A percentile compares a stretch with the other conserved stretches of the same genome.
Evolutionary conservation across 1,140 invertebrate species (phyloP).

Genomic region (Drosophila sechellia): DNA sequence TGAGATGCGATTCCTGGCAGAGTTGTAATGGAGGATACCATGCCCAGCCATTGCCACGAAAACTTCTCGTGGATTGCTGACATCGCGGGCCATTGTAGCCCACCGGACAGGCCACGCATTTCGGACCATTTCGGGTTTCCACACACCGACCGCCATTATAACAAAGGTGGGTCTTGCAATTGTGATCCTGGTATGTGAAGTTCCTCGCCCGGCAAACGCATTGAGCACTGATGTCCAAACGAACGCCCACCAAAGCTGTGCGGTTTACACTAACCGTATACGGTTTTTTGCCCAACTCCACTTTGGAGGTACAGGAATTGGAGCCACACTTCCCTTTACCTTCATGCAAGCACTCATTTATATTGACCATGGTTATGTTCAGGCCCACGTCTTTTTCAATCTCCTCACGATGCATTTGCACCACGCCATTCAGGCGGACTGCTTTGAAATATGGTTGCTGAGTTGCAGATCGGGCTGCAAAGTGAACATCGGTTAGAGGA

Average conservation of each 20-base stretch:
- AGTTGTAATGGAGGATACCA: slow-evolving; percentile 89
- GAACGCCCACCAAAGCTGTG: slow-evolving; percentile 88
- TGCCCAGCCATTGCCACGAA: slow-evolving; percentile 88
- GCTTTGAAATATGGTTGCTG: slow-evolving; percentile 89
- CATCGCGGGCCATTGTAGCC: slow-evolving; percentile 89
- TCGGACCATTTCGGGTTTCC: slow-evolving; percentile 86
- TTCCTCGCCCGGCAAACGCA: slow-evolving; percentile 87
- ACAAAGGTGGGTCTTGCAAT: slow-evolving; percentile 88
- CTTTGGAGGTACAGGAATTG: slow-evolving; percentile 87
- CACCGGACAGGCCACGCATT: slow-evolving; percentile 87
- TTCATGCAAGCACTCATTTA: slow-evolving; percentile 88
- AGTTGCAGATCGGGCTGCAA: slow-evolving; percentile 87
- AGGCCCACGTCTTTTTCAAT: slow-evolving; percentile 88
- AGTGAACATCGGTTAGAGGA: slow-evolving; percentile 88
- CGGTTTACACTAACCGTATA: slow-evolving; percentile 91
- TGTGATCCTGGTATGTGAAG: slow-evolving; percentile 85
- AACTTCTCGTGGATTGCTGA: slow-evolving; percentile 89
- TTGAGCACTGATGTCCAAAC: slow-evolving; percentile 86
- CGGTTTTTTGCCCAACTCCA: slow-evolving; percentile 87
- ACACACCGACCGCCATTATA: slow-evolving; percentile 89
- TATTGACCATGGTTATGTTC: slow-evolving; percentile 89
- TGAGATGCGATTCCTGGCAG: slow-evolving; percentile 89
- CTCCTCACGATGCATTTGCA: slow-evolving; percentile 87
- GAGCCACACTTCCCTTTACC: slow-evolving; percentile 85
- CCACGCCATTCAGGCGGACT: slow-evolving; percentile 88